Evolutionary conservation across 2,888 invertebrate genomes (phyloP), one percentile per base, ranked within the genome.

Genomic region (Erannis defoliaria): DNA sequence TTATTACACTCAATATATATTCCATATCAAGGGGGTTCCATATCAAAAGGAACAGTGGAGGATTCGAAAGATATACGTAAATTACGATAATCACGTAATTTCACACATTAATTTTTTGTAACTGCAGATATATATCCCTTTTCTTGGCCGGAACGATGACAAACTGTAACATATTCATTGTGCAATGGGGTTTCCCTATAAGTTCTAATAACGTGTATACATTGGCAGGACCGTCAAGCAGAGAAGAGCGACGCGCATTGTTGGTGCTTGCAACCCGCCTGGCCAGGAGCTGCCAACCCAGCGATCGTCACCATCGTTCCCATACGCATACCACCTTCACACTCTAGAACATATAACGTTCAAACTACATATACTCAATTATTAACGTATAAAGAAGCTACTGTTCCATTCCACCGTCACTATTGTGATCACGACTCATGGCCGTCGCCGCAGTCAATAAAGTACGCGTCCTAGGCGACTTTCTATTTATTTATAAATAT

Each of bases 251-350:
- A 78, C 80, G 79, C 82, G 77, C 79, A 81, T 80, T 76, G 71
- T 75, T 80, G 84, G 85, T 85, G 88, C 86, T 86, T 85, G 86
- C 87, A 78, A 72, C 77, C 82, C 74, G 84, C 80, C 82, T 78
- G 82, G 81, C 81, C 71, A 76, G 68, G 54, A 77, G 80, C 73
- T 69, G 76, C 75, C 70, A 67, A 74, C 78, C 73, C 75, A 75
- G 77, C 77, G 69, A 74, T 68, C 78, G 74, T 79, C 76, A 68
- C 66, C 65, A 72, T 72, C 71, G 64, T 68, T 69, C 53, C 68
- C 68, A 77, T 74, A 77, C 70, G 69, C 73, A 80, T 80, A 31
- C 77, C 48, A 37, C 77, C 54, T 43, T 49, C 40, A 42, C 75
- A 80, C 77, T 74, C 76, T 81, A 79, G 77, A 70, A 77, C 74